phyloP scores from a whole-genome alignment of 2,113 vertebrate genomes.

The Neomonachus schauinslandi region DNA sequence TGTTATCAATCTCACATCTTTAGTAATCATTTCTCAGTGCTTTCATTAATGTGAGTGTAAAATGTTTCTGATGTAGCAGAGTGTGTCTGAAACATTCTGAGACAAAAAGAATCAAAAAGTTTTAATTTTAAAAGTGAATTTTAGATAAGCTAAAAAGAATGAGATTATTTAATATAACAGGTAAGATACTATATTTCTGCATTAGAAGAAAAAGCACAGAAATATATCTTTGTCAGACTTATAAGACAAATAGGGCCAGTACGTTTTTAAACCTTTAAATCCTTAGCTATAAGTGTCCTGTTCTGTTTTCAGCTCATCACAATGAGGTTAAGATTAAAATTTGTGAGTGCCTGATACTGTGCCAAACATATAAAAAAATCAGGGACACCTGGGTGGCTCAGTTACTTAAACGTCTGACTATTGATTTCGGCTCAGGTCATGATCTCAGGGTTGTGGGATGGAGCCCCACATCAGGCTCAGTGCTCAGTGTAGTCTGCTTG shows the following conservation, averaged over 20 bases:
- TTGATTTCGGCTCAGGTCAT: background rate
- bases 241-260: background rate
- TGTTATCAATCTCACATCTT: conserved; percentile 69
- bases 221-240: conserved; percentile 39
- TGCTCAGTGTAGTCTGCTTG: background rate
- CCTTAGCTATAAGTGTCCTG: background rate
- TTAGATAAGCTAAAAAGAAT: conserved; percentile 36
- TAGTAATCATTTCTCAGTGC: conserved; percentile 62
- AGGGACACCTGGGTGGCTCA: background rate
- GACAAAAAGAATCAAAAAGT: conserved; percentile 64
- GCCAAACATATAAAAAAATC: background rate
- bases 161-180: conserved; percentile 36
- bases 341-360: background rate
- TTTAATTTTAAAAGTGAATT: conserved; percentile 70
- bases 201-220: conserved; percentile 51
- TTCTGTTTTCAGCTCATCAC: conserved; percentile 45
- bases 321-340: conserved; percentile 22
- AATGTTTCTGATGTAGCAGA: conserved; percentile 70
- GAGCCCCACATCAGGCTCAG: background rate
- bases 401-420: background rate
- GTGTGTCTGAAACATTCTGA: conserved; percentile 67
- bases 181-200: conserved; percentile 26
- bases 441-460: background rate
- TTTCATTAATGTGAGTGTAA: conserved; percentile 79
- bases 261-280: conserved; percentile 53